Conservation (phyloP, 2,888 invertebrate species). For the Pyralis farinalis region DNA sequence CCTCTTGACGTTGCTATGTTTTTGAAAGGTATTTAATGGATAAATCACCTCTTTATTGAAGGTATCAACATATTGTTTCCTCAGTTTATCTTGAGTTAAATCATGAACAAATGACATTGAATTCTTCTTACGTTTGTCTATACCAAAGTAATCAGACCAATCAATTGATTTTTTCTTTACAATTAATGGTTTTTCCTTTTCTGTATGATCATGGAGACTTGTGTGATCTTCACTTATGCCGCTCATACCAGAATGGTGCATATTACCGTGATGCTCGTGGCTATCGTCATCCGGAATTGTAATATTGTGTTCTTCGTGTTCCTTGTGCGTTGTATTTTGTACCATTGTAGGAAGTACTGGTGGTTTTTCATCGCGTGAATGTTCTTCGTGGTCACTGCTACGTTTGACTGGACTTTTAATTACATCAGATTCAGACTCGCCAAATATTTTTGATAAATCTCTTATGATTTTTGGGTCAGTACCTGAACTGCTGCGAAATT, state of each 20-base stretch:
- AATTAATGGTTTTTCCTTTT: constrained; percentile 69
- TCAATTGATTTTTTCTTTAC: constrained; percentile 91
- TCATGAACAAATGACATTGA: constrained; percentile 55
- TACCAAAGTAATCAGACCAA: constrained; percentile 93
- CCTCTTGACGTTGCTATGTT: constrained; percentile 59
- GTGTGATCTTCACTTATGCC: constrained; percentile 35
- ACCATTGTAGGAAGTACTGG: constrained; percentile 44
- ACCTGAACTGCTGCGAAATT: constrained; percentile 67
- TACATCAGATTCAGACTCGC: constrained; percentile 56
- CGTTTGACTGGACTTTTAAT: constrained; percentile 80
- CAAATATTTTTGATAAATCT: constrained; percentile 86
- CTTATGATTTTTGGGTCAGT: constrained; percentile 86
- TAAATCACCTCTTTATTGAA: constrained; percentile 69
- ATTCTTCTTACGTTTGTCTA: constrained; percentile 89
- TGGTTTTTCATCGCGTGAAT: constrained; percentile 57
- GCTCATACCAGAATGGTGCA: constrained; percentile 50
- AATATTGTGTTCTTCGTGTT: constrained; percentile 37
- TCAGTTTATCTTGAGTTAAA: constrained; percentile 63
- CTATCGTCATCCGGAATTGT: constrained; percentile 45
- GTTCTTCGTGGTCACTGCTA: constrained; percentile 57
- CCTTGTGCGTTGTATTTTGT: constrained; percentile 50
- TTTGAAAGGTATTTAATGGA: constrained; percentile 53
- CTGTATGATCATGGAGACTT: constrained; percentile 24
- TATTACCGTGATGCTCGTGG: constrained; percentile 52
- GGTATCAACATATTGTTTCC: constrained; percentile 66